phyloP scores from a whole-genome alignment of 2,888 invertebrate genomes.

The Aspidapion aeneum region DNA sequence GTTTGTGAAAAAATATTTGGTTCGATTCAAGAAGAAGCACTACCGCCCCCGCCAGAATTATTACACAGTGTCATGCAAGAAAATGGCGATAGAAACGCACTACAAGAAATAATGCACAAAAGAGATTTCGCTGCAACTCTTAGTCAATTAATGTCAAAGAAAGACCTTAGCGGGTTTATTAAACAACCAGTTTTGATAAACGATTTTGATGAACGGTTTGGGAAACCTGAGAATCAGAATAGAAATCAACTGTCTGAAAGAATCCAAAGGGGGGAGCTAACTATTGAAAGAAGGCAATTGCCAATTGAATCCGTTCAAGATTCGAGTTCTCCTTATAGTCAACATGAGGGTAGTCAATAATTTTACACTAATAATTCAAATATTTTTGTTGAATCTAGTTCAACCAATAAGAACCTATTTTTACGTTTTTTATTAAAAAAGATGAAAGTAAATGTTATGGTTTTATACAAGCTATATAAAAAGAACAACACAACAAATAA shows the following conservation, averaged over 20 bases:
- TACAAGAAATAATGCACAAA: constrained; percentile 19
- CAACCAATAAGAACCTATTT: too few relatives aligned
- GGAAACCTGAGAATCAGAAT: neutral
- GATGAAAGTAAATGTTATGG: too few relatives aligned
- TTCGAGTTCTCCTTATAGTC: neutral
- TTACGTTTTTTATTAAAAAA: too few relatives aligned
- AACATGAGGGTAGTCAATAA: too few relatives aligned
- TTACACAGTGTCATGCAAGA: neutral
- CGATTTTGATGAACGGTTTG: neutral
- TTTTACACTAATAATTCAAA: too few relatives aligned
- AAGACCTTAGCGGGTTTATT: neutral
- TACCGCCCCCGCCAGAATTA: neutral
- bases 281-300: neutral
- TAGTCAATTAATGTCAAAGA: constrained; percentile 14
- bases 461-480: too few relatives aligned
- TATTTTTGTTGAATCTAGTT: too few relatives aligned
- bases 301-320: neutral
- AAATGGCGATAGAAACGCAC: neutral
- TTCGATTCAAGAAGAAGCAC: constrained; percentile 1
- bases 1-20: constrained; percentile 25
- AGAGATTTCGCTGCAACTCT: constrained; percentile 18
- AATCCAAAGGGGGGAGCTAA: neutral
- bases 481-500: too few relatives aligned
- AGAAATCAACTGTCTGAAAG: neutral
- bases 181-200: neutral